phyloP scores from a whole-genome alignment of 2,113 vertebrate species.

The Nerophis ophidion region DNA sequence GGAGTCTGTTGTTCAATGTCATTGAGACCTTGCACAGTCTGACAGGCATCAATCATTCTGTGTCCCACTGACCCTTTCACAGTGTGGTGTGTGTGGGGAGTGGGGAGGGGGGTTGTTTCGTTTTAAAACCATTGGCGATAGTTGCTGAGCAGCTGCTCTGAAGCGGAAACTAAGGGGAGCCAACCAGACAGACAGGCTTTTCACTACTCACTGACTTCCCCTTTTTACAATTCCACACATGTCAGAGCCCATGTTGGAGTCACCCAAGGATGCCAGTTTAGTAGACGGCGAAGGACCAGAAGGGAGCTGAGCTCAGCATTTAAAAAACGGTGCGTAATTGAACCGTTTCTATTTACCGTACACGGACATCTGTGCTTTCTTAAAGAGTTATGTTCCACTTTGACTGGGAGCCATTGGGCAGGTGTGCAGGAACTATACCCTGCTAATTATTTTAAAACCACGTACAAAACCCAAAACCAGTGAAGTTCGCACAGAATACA shows the following conservation, averaged over 20 bases:
- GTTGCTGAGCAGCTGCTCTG: constrained; percentile 38
- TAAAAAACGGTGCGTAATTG: neutral
- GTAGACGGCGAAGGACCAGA: neutral
- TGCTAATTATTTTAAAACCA: too few species aligned
- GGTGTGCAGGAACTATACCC: neutral
- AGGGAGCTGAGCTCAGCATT: constrained; percentile 6
- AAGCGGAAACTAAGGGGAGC: constrained; percentile 23
- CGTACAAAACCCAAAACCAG: too few species aligned
- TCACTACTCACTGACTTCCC: constrained; percentile 27
- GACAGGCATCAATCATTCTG: constrained; percentile 25
- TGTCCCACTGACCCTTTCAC: constrained; percentile 36
- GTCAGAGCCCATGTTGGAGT: neutral
- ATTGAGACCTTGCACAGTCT: neutral
- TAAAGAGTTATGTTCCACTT: constrained; percentile 12
- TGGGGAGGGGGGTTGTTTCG: neutral
- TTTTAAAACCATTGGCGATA: constrained; percentile 23
- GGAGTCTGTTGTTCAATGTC: constrained; percentile 26
- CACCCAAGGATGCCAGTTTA: neutral
- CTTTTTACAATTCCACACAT: constrained; percentile 25
- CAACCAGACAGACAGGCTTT: constrained; percentile 15
- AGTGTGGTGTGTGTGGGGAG: constrained; percentile 23
- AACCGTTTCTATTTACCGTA: neutral
- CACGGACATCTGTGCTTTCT: neutral
- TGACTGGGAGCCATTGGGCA: neutral
- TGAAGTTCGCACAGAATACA: too few species aligned